phyloP scores from a whole-genome alignment of 1,140 invertebrate species.

The Drosophila miranda region DNA sequence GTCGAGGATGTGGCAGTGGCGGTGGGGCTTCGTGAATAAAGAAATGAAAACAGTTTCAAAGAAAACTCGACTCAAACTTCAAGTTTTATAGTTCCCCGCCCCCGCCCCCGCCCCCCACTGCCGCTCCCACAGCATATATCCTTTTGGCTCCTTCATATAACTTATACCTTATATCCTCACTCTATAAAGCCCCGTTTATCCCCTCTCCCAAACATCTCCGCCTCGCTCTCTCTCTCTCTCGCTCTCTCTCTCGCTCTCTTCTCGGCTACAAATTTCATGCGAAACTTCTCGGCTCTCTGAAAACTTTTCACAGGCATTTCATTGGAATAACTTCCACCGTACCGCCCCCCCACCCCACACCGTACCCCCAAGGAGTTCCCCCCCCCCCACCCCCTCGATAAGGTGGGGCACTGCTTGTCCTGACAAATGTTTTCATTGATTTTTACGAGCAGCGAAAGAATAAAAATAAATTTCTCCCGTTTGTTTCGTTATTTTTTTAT shows the following conservation, averaged over 20 bases:
- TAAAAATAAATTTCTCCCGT: slow-evolving; percentile 70
- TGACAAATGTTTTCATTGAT: slow-evolving; percentile 73
- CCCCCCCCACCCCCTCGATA: not conserved
- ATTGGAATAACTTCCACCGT: slow-evolving; percentile 39
- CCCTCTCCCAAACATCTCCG: too few relatives aligned
- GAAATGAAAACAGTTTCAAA: slow-evolving; percentile 72
- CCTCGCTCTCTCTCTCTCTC: not conserved
- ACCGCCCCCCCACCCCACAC: too few relatives aligned
- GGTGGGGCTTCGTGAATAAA: slow-evolving; percentile 19
- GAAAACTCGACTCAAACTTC: slow-evolving; percentile 62
- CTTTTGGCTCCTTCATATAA: too few relatives aligned
- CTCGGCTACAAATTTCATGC: slow-evolving; percentile 68
- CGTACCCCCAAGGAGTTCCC: not conserved
- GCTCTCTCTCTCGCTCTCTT: not conserved
- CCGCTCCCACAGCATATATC: not conserved
- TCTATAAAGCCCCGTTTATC: not conserved
- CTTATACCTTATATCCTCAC: too few relatives aligned
- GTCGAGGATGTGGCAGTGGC: too few relatives aligned
- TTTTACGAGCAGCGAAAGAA: slow-evolving; percentile 73
- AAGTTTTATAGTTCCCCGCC: slow-evolving; percentile 66
- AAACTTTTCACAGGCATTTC: slow-evolving; percentile 60
- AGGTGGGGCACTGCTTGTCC: slow-evolving; percentile 43
- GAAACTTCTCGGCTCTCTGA: slow-evolving; percentile 54
- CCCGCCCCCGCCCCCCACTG: too few relatives aligned
- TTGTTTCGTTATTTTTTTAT: slow-evolving; percentile 11